A percentile compares a stretch with the other conserved stretches of the same genome.
Evolutionary conservation across 2,888 invertebrate genomes (phyloP).

Genomic region (Leucozona laternaria): DNA sequence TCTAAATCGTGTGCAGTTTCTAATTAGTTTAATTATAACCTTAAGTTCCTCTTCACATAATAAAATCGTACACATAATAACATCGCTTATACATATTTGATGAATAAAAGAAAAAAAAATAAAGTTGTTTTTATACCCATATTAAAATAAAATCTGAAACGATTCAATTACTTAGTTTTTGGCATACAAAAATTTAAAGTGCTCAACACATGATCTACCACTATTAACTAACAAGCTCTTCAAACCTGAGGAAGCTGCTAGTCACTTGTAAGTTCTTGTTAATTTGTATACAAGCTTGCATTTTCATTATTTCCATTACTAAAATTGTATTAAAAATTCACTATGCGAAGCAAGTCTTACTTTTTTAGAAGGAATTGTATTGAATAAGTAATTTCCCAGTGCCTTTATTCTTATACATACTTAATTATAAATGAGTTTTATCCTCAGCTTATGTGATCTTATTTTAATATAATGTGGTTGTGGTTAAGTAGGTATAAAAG

Average conservation of each 20-base stretch:
- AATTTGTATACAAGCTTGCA: background rate
- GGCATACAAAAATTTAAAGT: background rate
- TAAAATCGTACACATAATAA: background rate
- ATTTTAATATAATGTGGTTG: background rate
- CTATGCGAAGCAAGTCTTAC: background rate
- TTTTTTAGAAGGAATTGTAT: background rate
- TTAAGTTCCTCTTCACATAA: background rate
- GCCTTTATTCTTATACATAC: too few relatives aligned
- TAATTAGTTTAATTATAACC: constrained; percentile 15
- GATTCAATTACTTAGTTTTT: background rate
- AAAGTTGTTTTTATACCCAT: background rate
- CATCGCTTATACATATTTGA: background rate
- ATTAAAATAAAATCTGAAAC: background rate
- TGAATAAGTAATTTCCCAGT: background rate
- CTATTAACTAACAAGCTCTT: background rate
- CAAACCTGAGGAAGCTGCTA: background rate
- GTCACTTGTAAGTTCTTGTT: background rate
- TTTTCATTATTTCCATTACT: background rate
- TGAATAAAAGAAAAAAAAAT: background rate
- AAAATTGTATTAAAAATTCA: background rate
- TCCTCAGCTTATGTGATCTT: background rate
- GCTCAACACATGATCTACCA: background rate
- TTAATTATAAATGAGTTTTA: background rate
- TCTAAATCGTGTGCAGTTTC: background rate
- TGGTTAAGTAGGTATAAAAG: too few relatives aligned